Base-by-base conservation (phyloP, 2,797 vertebrate species). In the Australoheros facetus region DNA sequence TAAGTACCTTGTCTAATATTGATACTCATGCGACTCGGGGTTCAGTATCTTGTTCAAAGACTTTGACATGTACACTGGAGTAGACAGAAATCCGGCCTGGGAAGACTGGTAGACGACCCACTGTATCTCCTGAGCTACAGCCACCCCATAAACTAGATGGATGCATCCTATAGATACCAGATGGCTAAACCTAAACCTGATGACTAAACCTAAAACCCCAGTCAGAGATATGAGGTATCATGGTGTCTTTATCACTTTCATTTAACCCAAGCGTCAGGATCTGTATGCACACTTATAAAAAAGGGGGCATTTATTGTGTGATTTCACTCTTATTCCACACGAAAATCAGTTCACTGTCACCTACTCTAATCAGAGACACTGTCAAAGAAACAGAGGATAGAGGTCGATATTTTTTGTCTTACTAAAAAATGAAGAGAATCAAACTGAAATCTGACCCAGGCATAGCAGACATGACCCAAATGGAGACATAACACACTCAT, bases 271-370 rank as follows among this genome's bases (percentile, higher is more conserved):
- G 1, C 37, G 42, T 64, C 60, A 64, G 21, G 21, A 34, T 34
- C 17, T 58, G 30, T 30, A 30, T 23, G n/a, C n/a, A 62, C 34
- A 39, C 42, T 42, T 21, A 64, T 14, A 64, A 26, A 45, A 64
- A 64, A 64, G 37, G 60, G 4, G 2, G 13, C 21, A 42, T 64
- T 8, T 0, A 23, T 17, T 21, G 16, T 9, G 37, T 64, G 7
- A 26, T 42, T 42, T 64, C 13, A 64, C 60, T 64, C 37, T 17
- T 26, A 11, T 39, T 2, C 37, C 3, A 39, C 42, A 64, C 60
- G 45, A 6, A 17, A 64, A 6, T 45, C 42, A 37, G 3, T 9
- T 39, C 3, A 39, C 10, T 39, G 4, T 26, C 0, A 45, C 39
- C 0, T 11, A 26, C 17, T 45, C 60, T 39, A 28, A 45, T 5